phyloP scores from a whole-genome alignment of 2,888 invertebrate genomes.

The Calliopum simillimum region DNA sequence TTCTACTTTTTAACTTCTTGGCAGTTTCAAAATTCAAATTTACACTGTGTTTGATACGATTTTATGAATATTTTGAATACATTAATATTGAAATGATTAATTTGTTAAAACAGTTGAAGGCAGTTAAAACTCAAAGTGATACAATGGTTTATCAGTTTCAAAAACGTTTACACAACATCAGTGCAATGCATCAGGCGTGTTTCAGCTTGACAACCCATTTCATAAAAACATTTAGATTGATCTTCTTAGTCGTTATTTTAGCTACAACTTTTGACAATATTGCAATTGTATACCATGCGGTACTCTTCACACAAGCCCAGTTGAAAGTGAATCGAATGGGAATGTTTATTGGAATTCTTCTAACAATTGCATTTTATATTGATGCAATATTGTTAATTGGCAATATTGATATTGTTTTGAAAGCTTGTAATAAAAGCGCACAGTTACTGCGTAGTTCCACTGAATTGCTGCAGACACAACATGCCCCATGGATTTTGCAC shows the following conservation, averaged over 20 bases:
- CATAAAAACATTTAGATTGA: too few relatives aligned
- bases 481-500: neutral
- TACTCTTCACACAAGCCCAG: conserved; percentile 42
- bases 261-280: too few relatives aligned
- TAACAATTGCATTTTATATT: conserved; percentile 37
- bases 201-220: neutral
- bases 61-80: conserved; percentile 46
- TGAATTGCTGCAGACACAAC: conserved; percentile 26
- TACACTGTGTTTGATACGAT: too few relatives aligned
- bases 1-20: too few relatives aligned
- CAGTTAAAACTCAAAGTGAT: too few relatives aligned
- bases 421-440: conserved; percentile 46
- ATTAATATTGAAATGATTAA: conserved; percentile 44
- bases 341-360: conserved; percentile 35
- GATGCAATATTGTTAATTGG: conserved; percentile 41
- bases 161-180: neutral
- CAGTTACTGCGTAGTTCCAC: conserved; percentile 40
- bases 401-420: conserved; percentile 45
- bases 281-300: too few relatives aligned
- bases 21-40: too few relatives aligned
- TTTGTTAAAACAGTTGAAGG: conserved; percentile 1
- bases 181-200: conserved; percentile 45
- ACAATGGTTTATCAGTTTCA: too few relatives aligned
- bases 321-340: conserved; percentile 36
- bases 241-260: too few relatives aligned